Base-by-base conservation (phyloP, 1,140 invertebrate genomes). In the Lepidotrigona ventralis region DNA sequence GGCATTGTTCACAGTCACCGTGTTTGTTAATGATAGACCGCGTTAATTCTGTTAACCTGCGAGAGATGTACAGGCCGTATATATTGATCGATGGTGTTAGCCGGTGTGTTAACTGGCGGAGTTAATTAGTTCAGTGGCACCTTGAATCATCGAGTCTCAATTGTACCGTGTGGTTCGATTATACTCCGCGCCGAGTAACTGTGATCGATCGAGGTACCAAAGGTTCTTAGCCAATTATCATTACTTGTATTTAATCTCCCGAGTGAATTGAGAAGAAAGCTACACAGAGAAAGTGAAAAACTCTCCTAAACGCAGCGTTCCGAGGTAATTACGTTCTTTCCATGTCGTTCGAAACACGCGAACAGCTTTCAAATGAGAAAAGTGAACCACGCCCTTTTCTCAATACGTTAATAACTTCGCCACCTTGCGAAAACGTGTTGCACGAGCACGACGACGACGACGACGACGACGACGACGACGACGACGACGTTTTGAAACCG, bases 91-190 rank as follows among this genome's bases (percentile, higher is more conserved):
- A 76, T 51, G 64, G 54, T 33, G 66, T 82, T 82, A 77, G 73
- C 53, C 53, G 14, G 51, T 33, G 54, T 82, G 80, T 82, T 82
- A 82, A 82, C 74, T n/a, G 54, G 12, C n/a, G 26, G 54, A 53
- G 80, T 77, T 82, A 82, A 82, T 82, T 82, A 82, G 73, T 56
- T 77, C 64, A 58, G 54, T 56, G 60, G 72, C 33, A 54, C 73
- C 73, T 76, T 82, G 80, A 82, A 77, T 77, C 64, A 69, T 29
- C 29, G 60, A 75, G 80, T 54, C 76, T 77, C 73, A 56, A 77
- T 82, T 69, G 64, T 77, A 56, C 21, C 56, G 73, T 46, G 54
- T 17, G 53, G 51, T 82, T 76, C 80, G 69, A 82, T 77, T 76
- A 77, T 29, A 54, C 51, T 8, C 46, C 14, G 19, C 58, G 21